Evolutionary conservation across 2,797 vertebrate species (phyloP).

Genomic region (Pseudotriccus pelzelni): DNA sequence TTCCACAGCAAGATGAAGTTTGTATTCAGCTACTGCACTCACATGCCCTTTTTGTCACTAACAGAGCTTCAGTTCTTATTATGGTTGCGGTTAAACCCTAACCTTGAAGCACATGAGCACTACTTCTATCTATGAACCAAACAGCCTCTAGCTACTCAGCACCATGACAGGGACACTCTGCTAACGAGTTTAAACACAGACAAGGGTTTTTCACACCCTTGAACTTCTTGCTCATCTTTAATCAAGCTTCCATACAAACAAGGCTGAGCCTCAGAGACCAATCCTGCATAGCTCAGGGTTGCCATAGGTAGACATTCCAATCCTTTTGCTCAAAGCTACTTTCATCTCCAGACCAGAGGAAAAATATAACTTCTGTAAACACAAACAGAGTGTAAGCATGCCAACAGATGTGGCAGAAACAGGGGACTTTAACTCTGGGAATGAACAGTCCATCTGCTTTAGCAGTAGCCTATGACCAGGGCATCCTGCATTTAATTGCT

Average conservation of each 20-base stretch:
- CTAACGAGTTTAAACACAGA: neutral
- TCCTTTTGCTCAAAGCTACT: neutral
- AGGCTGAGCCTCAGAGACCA: neutral
- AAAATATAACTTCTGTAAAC: neutral
- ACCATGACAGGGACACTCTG: neutral
- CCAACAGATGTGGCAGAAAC: neutral
- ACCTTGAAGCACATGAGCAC: neutral
- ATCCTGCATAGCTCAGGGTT: neutral
- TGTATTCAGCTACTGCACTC: neutral
- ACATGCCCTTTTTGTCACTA: neutral
- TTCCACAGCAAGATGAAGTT: neutral
- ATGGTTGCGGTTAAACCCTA: fast-evolving
- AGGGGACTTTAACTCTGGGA: neutral
- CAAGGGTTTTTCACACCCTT: neutral
- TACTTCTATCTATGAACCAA: neutral
- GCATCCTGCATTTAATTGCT: neutral
- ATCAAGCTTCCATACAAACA: neutral
- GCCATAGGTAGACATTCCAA: neutral
- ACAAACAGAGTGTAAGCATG: neutral
- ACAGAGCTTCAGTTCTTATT: neutral
- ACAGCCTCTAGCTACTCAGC: neutral
- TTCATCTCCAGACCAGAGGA: neutral
- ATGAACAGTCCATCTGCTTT: neutral
- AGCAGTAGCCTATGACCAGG: neutral
- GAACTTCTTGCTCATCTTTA: neutral